Conservation (phyloP, 2,888 invertebrate genomes). For the Chironomus riparius region DNA sequence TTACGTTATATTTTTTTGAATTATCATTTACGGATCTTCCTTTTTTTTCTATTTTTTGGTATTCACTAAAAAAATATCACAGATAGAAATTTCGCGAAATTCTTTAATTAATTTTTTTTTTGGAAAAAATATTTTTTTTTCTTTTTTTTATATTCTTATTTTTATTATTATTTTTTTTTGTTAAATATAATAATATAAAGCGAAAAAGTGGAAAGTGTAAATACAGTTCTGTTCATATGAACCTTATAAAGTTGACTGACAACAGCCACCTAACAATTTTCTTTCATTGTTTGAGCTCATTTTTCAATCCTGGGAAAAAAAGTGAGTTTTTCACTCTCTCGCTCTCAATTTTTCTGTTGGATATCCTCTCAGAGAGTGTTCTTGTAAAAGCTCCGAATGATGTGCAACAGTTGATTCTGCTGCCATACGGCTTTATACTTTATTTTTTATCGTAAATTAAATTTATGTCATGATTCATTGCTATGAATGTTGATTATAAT, state of each 20-base stretch:
- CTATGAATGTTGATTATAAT: not conserved
- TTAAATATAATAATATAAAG: not conserved
- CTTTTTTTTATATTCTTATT: not conserved
- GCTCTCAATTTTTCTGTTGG: not conserved
- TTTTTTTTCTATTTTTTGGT: not conserved
- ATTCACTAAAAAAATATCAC: not conserved
- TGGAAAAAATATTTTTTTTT: not conserved
- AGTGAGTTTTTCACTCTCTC: not conserved
- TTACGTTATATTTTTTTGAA: no score
- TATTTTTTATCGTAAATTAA: not conserved
- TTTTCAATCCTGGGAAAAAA: not conserved
- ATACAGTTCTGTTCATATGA: not conserved
- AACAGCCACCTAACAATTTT: not conserved
- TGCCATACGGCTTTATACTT: not conserved
- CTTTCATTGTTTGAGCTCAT: not conserved
- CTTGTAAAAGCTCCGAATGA: not conserved
- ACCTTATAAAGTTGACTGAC: constrained; percentile 10
- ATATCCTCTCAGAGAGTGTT: not conserved
- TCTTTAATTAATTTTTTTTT: not conserved
- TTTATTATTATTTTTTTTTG: not conserved
- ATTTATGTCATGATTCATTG: not conserved
- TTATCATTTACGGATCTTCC: no score
- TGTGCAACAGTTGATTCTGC: not conserved
- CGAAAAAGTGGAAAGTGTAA: constrained; percentile 1
- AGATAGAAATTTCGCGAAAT: not conserved